Conservation (phyloP, 2,797 vertebrate species). For the Myotis pilosus region DNA sequence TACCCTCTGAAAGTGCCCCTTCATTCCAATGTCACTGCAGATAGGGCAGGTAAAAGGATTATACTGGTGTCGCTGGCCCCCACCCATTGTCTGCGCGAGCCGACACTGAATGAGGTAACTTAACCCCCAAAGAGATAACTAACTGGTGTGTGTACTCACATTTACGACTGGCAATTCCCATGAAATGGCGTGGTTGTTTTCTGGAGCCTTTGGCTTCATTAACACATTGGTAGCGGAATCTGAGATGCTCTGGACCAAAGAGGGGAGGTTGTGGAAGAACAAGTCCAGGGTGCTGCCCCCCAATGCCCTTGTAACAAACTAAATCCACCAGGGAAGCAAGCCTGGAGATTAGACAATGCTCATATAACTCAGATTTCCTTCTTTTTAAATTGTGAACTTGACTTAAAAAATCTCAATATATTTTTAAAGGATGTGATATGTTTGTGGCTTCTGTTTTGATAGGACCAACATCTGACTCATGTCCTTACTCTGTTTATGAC, state of each 20-base stretch:
- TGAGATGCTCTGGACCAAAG: neutral
- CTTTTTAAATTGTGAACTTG: neutral
- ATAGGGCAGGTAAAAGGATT: constrained; percentile 87
- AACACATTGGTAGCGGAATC: constrained; percentile 30
- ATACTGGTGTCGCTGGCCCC: constrained; percentile 83
- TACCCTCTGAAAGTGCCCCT: constrained; percentile 82
- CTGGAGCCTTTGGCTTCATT: constrained; percentile 62
- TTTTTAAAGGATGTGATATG: neutral
- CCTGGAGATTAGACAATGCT: neutral
- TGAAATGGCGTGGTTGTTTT: constrained; percentile 79
- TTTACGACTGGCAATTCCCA: constrained; percentile 87
- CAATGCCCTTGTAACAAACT: neutral
- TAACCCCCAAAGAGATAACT: constrained; percentile 79
- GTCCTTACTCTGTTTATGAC: neutral
- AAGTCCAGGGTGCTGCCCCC: neutral
- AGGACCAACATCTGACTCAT: neutral
- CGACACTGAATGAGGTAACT: constrained; percentile 82
- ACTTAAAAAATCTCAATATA: neutral
- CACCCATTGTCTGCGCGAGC: constrained; percentile 81
- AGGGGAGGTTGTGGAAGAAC: neutral
- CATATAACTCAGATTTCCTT: neutral
- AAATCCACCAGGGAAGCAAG: no score
- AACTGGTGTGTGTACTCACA: constrained; percentile 66
- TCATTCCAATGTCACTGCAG: constrained; percentile 83
- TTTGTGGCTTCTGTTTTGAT: neutral